phyloP scores from a whole-genome alignment of 1,140 invertebrate genomes.

The Heliconius eleuchia region DNA sequence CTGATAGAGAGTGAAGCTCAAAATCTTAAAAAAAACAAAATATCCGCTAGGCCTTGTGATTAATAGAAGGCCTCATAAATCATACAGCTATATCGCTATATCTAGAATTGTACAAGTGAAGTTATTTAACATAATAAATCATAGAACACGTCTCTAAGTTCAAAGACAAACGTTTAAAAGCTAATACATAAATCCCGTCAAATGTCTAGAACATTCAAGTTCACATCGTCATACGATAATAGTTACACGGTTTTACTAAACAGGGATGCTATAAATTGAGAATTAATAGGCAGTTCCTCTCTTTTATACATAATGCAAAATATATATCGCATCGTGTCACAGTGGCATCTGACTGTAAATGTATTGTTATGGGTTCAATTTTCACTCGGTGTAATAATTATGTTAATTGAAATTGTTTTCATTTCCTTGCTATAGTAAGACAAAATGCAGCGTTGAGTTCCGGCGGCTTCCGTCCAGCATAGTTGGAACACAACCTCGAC shows the following conservation, averaged over 20 bases:
- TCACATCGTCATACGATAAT: constrained; percentile 8
- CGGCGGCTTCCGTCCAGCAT: no score
- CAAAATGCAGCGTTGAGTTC: no score
- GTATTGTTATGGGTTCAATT: not conserved
- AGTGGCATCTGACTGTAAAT: not conserved
- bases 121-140: constrained; percentile 17
- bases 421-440: no score
- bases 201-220: constrained; percentile 5
- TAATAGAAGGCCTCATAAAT: not conserved
- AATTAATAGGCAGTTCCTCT: not conserved
- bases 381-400: not conserved
- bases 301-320: not conserved
- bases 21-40: no score
- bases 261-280: not conserved
- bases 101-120: constrained; percentile 14
- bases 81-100: not conserved
- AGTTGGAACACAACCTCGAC: no score
- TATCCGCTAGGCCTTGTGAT: no score
- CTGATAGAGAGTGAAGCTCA: no score
- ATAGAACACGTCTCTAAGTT: constrained; percentile 9
- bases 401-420: no score
- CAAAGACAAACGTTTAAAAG: not conserved
- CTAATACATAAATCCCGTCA: constrained; percentile 1
- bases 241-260: constrained; percentile 5
- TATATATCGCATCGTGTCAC: not conserved